Conservation (phyloP, 2,888 invertebrate genomes). For the Idaea aversata region DNA sequence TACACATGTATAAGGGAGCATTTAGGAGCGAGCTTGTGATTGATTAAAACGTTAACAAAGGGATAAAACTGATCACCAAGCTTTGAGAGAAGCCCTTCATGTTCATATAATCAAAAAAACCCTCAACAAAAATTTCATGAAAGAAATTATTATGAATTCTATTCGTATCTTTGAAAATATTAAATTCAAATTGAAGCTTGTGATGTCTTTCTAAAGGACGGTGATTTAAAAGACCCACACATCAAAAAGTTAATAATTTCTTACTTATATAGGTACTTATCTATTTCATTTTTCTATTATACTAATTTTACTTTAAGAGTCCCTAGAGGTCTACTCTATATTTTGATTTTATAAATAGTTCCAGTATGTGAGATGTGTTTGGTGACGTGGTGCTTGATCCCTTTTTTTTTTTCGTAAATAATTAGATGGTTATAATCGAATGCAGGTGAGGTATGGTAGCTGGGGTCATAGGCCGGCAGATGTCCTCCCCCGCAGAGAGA, state of each 20-base stretch:
- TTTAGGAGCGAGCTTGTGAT: slow-evolving; percentile 56
- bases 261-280: no score
- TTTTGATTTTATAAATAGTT: no score
- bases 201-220: not conserved
- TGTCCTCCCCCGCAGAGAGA: slow-evolving; percentile 71
- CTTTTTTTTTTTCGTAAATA: not conserved
- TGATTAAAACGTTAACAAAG: slow-evolving; percentile 78
- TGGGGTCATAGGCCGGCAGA: slow-evolving; percentile 61
- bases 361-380: no score
- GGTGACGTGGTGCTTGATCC: not conserved
- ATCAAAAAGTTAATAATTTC: not conserved
- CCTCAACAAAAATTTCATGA: slow-evolving; percentile 58
- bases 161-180: not conserved
- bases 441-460: slow-evolving; percentile 25
- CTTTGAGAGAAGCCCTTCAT: slow-evolving; percentile 77
- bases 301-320: no score
- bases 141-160: slow-evolving; percentile 59
- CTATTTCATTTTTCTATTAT: no score
- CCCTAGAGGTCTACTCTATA: no score
- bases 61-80: slow-evolving; percentile 74
- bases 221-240: not conserved
- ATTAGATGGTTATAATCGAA: slow-evolving; percentile 8
- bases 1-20: slow-evolving; percentile 30
- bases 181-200: not conserved
- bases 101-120: slow-evolving; percentile 71